A percentile compares a stretch with the other conserved stretches of the same genome.
Evolutionary conservation across 2,113 vertebrate species (phyloP).

Genomic region (Cavia aperea): DNA sequence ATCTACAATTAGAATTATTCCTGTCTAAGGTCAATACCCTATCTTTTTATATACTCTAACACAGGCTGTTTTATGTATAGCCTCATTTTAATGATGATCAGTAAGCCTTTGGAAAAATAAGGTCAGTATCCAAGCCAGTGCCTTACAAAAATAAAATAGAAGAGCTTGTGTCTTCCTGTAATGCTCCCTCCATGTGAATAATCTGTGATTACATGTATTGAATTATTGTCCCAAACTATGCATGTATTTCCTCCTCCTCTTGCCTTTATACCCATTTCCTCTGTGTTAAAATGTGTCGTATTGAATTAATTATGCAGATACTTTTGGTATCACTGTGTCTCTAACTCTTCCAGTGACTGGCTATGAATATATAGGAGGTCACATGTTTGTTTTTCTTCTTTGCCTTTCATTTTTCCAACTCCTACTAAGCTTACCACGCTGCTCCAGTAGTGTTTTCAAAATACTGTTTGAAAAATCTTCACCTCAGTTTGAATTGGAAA

Average conservation of each 20-base stretch:
- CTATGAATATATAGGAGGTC: not conserved
- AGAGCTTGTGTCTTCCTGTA: not conserved
- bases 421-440: not conserved
- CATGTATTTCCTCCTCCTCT: not conserved
- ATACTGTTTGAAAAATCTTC: not conserved
- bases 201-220: not conserved
- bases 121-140: not conserved
- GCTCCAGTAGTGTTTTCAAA: not conserved
- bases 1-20: not conserved
- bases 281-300: accelerated
- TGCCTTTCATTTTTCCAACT: not conserved
- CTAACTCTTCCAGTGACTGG: not conserved
- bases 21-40: not conserved
- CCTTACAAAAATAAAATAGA: not conserved
- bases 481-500: not conserved
- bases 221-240: not conserved
- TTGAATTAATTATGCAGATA: not conserved
- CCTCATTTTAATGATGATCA: not conserved
- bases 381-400: not conserved
- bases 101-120: not conserved
- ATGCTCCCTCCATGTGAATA: not conserved
- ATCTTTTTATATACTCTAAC: not conserved
- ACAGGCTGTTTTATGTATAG: not conserved
- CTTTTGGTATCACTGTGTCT: accelerated
- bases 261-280: not conserved